Percentiles rank a stretch among this genome's conserved stretches.
These are phyloP conservation scores for Stomatorhinus walkeri DNA, from an alignment of 2,797 vertebrate genomes.

Conservation along the genomic window DNA sequence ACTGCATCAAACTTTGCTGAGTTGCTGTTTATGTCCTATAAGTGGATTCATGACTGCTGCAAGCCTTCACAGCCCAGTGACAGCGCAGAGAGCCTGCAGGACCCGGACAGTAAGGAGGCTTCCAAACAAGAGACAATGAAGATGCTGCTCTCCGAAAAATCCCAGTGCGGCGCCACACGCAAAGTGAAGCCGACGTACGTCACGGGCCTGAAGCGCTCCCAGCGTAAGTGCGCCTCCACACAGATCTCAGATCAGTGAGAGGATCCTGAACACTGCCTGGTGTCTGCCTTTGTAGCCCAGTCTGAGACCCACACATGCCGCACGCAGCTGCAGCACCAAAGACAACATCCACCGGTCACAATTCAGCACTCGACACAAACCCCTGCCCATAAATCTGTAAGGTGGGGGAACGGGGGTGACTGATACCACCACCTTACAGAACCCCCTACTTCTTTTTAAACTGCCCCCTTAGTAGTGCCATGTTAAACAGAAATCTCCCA, in stretches of 20 bases:
- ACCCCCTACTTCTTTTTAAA: background rate
- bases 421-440: background rate
- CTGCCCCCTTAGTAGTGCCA: background rate
- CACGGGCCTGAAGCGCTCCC: background rate
- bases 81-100: slow-evolving; percentile 34
- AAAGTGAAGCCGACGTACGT: background rate
- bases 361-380: background rate
- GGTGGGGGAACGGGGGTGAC: background rate
- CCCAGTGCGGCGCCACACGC: background rate
- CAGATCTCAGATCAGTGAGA: background rate
- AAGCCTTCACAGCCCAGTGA: background rate
- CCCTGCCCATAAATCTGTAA: background rate
- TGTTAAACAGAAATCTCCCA: background rate
- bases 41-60: background rate
- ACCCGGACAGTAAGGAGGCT: background rate
- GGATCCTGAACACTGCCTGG: background rate
- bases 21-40: slow-evolving; percentile 47
- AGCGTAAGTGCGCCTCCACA: background rate
- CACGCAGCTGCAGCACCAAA: background rate
- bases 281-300: background rate
- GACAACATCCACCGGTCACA: background rate
- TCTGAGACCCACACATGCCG: background rate
- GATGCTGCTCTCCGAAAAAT: background rate
- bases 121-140: background rate
- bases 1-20: slow-evolving; percentile 68